Percentiles rank a stretch among this genome's conserved stretches.
These are phyloP conservation scores for Siphlonurus alternatus DNA, from an alignment of 2,888 invertebrate species.

Conservation along the genomic window DNA sequence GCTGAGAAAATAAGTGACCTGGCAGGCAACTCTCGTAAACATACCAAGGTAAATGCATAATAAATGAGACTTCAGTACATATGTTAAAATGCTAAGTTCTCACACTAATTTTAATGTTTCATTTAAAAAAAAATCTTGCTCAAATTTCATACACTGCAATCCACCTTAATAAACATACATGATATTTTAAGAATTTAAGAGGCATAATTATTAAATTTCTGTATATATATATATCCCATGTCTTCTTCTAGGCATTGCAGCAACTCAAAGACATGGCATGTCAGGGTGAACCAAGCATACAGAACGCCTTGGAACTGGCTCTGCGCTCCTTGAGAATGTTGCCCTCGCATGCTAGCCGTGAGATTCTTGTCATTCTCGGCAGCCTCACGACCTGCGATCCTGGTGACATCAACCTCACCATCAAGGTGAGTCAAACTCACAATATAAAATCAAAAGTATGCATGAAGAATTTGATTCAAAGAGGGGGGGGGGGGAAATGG, in stretches of 20 bases:
- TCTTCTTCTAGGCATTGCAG: slow-evolving; percentile 13
- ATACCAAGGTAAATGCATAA: slow-evolving; percentile 38
- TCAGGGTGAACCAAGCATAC: slow-evolving; percentile 86
- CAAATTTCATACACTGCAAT: too few relatives aligned
- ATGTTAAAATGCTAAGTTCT: too few relatives aligned
- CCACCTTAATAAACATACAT: too few relatives aligned
- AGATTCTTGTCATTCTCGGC: slow-evolving; percentile 80
- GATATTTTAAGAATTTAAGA: too few relatives aligned
- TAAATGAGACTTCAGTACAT: neutral
- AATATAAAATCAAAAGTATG: neutral
- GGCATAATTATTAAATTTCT: too few relatives aligned
- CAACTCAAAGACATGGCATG: slow-evolving; percentile 21
- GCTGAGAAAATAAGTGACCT: slow-evolving; percentile 86
- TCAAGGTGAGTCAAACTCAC: slow-evolving; percentile 42
- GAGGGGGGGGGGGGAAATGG: neutral
- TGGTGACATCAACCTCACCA: slow-evolving; percentile 71
- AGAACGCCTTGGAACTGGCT: slow-evolving; percentile 86
- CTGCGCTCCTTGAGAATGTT: slow-evolving; percentile 66
- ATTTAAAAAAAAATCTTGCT: too few relatives aligned
- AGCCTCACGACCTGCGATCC: slow-evolving; percentile 96
- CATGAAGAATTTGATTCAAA: neutral
- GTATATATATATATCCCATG: too few relatives aligned
- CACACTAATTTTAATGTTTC: too few relatives aligned
- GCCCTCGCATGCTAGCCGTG: slow-evolving; percentile 88
- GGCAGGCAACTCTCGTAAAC: slow-evolving; percentile 70